Evolutionary conservation across 2,888 invertebrate species (phyloP).

Genomic region (Homarus gammarus): DNA sequence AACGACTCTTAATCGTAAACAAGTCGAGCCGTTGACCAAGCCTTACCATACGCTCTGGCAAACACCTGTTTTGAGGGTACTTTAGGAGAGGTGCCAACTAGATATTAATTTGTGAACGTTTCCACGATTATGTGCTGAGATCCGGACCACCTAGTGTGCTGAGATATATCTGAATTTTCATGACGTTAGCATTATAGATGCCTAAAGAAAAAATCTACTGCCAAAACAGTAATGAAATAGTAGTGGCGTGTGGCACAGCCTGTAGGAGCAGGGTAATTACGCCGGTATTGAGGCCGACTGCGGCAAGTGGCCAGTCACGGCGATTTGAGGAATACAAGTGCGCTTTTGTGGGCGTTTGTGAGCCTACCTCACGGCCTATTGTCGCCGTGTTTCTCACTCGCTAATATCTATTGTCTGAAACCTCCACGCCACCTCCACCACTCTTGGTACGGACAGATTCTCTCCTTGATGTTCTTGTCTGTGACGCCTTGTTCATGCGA

Average conservation of each 20-base stretch:
- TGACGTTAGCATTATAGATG: too few relatives aligned
- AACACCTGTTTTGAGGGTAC: background rate
- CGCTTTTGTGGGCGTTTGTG: background rate
- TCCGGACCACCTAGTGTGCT: too few relatives aligned
- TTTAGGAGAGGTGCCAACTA: background rate
- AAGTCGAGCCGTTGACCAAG: too few relatives aligned
- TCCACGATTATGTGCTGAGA: too few relatives aligned
- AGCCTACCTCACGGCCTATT: background rate
- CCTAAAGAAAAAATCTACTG: background rate
- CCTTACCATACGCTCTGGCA: background rate
- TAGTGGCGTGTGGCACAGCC: background rate
- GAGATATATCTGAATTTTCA: too few relatives aligned
- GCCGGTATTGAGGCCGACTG: background rate
- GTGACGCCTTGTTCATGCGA: too few relatives aligned
- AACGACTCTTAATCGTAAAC: too few relatives aligned
- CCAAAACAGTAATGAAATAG: background rate
- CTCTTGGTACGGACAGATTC: too few relatives aligned
- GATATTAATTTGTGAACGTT: background rate
- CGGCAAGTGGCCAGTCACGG: background rate
- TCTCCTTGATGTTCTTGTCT: too few relatives aligned
- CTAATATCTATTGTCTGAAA: background rate
- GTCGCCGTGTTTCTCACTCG: background rate
- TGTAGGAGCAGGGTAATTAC: background rate
- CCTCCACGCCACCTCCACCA: background rate
- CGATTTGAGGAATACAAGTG: background rate